These are phyloP conservation scores for Semaprochilodus insignis DNA, from an alignment of 2,797 vertebrate species.

Conservation along the genomic window DNA sequence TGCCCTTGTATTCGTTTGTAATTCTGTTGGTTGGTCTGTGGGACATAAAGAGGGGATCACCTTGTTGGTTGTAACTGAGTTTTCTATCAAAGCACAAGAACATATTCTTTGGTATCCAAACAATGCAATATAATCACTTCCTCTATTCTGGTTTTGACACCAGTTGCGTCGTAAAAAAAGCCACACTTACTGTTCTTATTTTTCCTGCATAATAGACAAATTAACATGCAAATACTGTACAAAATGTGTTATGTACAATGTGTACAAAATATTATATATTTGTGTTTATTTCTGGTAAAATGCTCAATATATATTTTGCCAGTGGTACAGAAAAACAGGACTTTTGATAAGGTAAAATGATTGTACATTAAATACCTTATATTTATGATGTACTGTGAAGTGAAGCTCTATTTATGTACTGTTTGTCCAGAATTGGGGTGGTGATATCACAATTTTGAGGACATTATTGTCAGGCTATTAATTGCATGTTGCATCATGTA, in stretches of 20 bases:
- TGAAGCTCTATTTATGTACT: slow-evolving; percentile 39
- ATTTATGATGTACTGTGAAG: slow-evolving; percentile 48
- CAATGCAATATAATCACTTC: slow-evolving; percentile 47
- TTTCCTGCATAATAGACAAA: slow-evolving; percentile 39
- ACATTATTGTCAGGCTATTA: slow-evolving; percentile 4
- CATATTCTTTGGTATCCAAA: slow-evolving; percentile 60
- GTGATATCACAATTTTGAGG: slow-evolving; percentile 14
- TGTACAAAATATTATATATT: slow-evolving; percentile 43
- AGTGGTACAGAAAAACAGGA: slow-evolving; percentile 39
- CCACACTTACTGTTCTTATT: slow-evolving; percentile 27
- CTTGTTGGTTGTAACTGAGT: slow-evolving; percentile 45
- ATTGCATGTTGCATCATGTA: background rate
- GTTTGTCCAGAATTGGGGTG: slow-evolving; percentile 25
- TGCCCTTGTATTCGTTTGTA: slow-evolving; percentile 2
- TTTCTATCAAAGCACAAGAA: slow-evolving; percentile 52
- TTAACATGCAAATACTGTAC: slow-evolving; percentile 35
- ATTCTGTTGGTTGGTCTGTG: slow-evolving; percentile 1
- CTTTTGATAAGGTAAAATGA: slow-evolving; percentile 49
- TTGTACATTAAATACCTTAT: slow-evolving; percentile 46
- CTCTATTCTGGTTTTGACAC: slow-evolving; percentile 50
- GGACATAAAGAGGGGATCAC: slow-evolving; percentile 43
- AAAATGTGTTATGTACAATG: slow-evolving; percentile 47
- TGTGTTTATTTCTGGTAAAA: slow-evolving; percentile 9
- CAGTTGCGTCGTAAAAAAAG: slow-evolving; percentile 36
- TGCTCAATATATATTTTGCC: slow-evolving; percentile 48